Evolutionary conservation across 2,113 vertebrate species (phyloP), one percentile per base, ranked within the genome.

Genomic region (Myotis brandtii): DNA sequence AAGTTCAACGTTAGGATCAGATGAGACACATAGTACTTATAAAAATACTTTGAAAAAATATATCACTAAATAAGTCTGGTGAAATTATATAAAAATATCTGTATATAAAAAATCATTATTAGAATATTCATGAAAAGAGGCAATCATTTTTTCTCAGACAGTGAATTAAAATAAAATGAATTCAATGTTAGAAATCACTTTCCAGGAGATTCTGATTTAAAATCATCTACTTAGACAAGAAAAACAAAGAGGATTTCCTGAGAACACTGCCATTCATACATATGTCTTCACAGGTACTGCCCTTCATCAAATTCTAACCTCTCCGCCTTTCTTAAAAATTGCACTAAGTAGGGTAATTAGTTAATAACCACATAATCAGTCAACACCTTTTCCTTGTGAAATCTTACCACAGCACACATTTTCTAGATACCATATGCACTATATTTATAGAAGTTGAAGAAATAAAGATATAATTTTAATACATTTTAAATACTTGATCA

Each of bases 1-100:
- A 91, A 75, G 50, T 88, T 96, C 91, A 84, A 79, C 4, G 2
- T 50, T 77, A 77, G 48, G 54, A 73, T 84, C 72, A 93, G 77
- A 82, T 17, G 12, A 80, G 46, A 82, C 23, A 80, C 43, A 56
- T 0, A 43, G 21, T 23, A 75, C 4, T 92, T 18, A 7, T 25
- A 72, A 46, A 94, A 96, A 70, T 56, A 30, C 6, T 89, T 66
- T 59, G 48, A 21, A 79, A 79, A 72, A 50, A 67, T 14, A 48
- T 6, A 76, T 34, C 9, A 43, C 3, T 86, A 89, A 89, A 86
- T 94, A 75, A 80, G 17, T 50, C 72, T 52, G 46, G 40, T 90
- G 56, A 86, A 86, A 30, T 75, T 43, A 89, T 56, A 59, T 88
- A 13, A n/a, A 95, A 95, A 79, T 66, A 75, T 25, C 14, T 69